Base-by-base conservation (phyloP, 1,140 invertebrate species). In the Lepidostoma basale region DNA sequence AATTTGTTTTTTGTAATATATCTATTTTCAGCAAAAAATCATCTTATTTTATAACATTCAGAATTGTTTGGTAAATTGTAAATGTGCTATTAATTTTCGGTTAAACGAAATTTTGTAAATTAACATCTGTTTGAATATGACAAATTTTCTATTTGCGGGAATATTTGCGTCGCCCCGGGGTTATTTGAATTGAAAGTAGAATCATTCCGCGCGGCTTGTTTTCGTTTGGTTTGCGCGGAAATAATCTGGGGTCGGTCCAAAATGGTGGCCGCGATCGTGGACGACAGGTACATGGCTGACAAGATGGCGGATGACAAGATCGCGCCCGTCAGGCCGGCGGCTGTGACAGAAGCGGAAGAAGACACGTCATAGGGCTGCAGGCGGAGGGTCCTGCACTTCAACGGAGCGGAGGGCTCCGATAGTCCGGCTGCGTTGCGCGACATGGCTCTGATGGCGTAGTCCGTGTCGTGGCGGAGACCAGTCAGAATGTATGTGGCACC, bases 401-500 rank as follows among this genome's bases (percentile, higher is more conserved):
- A 16, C 3, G 64, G 42, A 22, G 40, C 8, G 1, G 68, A 62
- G 28, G 68, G 68, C 2, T 39, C 28, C 0, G 72, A 73, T 20
- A 77, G 73, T 0, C 81, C 81, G 12, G 81, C 81, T 33, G 76
- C 67, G 66, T 82, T 82, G 9, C 73, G 72, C 0, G 81, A 77
- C 20, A 80, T 78, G 0, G 78, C 81, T 26, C 79, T 72, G 44
- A 82, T 75, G 18, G 76, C 67, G 56, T 83, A 83, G 2, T 54
- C 63, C 0, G 80, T 81, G 56, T 80, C 76, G 8, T 76, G 76
- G 23, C 77, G 74, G 3, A 83, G 68, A 25, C 76, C 75, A 2
- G 74, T 79, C 8, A 81, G 67, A 9, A 80, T 69, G 62, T 77
- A 80, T 42, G 77, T 79, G 25, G 76, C 77, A 62, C 77, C 79